Evolutionary conservation across 1,140 invertebrate genomes (phyloP), one percentile per base, ranked within the genome.

Genomic region (honey bee (Apis mellifera)): DNA sequence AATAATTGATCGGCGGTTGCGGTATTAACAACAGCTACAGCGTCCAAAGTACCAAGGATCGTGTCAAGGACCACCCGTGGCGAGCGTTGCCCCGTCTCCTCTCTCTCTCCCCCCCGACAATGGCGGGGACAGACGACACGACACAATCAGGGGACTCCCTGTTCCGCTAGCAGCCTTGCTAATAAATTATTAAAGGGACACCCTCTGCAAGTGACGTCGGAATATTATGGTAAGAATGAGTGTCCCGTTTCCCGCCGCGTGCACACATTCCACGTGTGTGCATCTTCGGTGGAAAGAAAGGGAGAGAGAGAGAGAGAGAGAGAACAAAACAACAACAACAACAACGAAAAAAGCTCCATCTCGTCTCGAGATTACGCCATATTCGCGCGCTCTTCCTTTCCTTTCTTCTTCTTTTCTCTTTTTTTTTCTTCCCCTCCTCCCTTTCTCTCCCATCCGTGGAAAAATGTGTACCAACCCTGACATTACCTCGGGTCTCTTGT

Each of bases 151-250:
- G 88, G 32, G 90, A 90, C 88, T 89, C 90, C 90, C 90, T 89
- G 85, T 86, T 82, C 85, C 84, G 82, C 87, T 83, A 78, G 68
- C 71, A 75, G 84, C 78, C 86, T 90, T 84, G 91, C 93, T 94
- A 94, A 94, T 94, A 94, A 94, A 94, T 94, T 94, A 94, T 94
- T 93, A 93, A 94, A 94, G 92, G 82, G 86, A 90, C 92, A 91
- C 89, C 90, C 91, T 89, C 93, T 94, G 93, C 86, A 88, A 91
- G 92, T 94, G 93, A 94, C 93, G 91, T 70, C 62, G 76, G 72
- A 68, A 80, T 92, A 92, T 91, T 90, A 90, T 90, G 85, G 86
- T 86, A 90, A 83, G 89, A 90, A 92, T 86, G 86, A 78, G 76
- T 85, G 80, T 73, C 73, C 74, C 71, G 86, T 48, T 86, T 59